Percentiles rank a stretch among this genome's conserved stretches.
phyloP scores from a whole-genome alignment of 2,113 vertebrate genomes.

The Coptodon bakossiorum region DNA sequence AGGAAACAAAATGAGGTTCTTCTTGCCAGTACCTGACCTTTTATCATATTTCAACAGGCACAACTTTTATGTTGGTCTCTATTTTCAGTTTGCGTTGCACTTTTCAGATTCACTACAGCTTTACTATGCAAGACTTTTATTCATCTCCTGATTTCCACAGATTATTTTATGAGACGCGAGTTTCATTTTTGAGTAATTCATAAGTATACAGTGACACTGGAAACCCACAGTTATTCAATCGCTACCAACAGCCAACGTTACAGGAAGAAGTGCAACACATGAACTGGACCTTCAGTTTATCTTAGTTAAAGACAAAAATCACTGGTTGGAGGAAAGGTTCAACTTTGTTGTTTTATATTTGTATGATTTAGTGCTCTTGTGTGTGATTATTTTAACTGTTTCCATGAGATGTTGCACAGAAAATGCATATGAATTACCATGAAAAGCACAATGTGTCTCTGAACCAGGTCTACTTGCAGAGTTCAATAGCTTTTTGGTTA shows the following conservation, averaged over 20 bases:
- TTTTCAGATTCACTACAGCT: neutral
- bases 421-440: neutral
- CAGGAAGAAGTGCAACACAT: neutral
- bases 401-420: neutral
- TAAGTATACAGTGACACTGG: neutral
- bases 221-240: neutral
- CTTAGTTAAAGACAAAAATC: neutral
- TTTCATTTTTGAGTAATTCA: neutral
- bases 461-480: neutral
- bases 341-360: neutral
- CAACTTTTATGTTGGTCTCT: neutral
- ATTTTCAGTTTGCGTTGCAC: neutral
- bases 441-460: neutral
- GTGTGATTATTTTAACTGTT: neutral
- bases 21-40: neutral
- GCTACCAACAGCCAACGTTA: neutral
- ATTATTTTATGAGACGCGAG: neutral
- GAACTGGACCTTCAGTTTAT: neutral
- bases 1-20: neutral
- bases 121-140: neutral
- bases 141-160: neutral
- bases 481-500: neutral
- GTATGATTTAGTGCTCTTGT: neutral
- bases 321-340: neutral
- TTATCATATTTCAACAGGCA: neutral